Conservation (phyloP, 1,140 invertebrate species). For the Drosophila pandora region DNA sequence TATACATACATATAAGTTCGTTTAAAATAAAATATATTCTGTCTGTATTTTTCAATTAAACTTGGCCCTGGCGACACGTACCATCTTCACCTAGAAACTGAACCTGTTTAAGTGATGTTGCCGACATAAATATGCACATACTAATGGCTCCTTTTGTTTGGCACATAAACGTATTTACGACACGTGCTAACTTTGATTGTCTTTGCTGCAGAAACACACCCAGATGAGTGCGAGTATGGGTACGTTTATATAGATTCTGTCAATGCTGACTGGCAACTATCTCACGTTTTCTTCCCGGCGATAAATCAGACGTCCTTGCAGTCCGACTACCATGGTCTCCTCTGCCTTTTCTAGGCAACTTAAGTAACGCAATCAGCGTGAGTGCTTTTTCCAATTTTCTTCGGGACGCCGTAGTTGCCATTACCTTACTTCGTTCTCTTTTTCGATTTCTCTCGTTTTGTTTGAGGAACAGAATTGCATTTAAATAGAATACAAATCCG, state of each 20-base stretch:
- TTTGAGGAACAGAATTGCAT: slow-evolving; percentile 41
- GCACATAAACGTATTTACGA: slow-evolving; percentile 57
- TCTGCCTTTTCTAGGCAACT: slow-evolving; percentile 36
- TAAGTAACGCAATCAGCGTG: slow-evolving; percentile 67
- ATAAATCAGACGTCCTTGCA: slow-evolving; percentile 63
- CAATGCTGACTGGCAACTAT: slow-evolving; percentile 50
- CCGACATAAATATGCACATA: slow-evolving; percentile 61
- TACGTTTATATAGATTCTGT: slow-evolving; percentile 31
- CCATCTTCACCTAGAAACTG: slow-evolving; percentile 16
- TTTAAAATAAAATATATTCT: not conserved
- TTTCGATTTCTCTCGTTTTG: slow-evolving; percentile 11
- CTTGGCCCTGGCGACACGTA: slow-evolving; percentile 26
- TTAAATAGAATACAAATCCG: slow-evolving; percentile 54
- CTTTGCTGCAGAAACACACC: slow-evolving; percentile 33
- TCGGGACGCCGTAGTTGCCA: not conserved
- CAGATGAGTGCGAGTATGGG: slow-evolving; percentile 4
- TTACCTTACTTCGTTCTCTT: slow-evolving; percentile 11
- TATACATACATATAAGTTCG: not conserved
- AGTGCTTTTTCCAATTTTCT: slow-evolving; percentile 64
- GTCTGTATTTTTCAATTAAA: slow-evolving; percentile 44
- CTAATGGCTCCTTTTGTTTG: slow-evolving; percentile 39
- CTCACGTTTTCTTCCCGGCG: slow-evolving; percentile 54
- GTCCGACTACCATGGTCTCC: slow-evolving; percentile 9
- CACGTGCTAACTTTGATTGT: slow-evolving; percentile 63
- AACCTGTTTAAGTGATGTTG: slow-evolving; percentile 31